Evolutionary conservation across 2,113 vertebrate species (phyloP), one percentile per base, ranked within the genome.

Genomic region (Amblyornis subalaris): DNA sequence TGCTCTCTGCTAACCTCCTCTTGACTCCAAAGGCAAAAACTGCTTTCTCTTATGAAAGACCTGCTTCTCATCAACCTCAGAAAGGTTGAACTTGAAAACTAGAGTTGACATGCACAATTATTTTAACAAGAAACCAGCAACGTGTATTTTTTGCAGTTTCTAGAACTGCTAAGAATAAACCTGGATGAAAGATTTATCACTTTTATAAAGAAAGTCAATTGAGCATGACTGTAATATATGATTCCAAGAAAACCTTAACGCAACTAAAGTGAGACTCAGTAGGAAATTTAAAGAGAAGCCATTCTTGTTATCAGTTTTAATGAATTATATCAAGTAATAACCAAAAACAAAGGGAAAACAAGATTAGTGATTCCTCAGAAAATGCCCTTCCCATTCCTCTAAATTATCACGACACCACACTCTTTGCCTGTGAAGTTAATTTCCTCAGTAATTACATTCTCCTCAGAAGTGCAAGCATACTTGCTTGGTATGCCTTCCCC

Each of bases 361-460:
- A 97, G 88, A 96, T 95, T 84, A 95, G 86, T 70, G 92, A 94
- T 96, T 95, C 58, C 75, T 93, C 94, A 94, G 95, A 98, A 98
- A 97, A 97, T 85, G 97, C 92, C 65, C 72, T 97, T 97, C 84
- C 89, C 78, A 80, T 88, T 95, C 74, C 85, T 95, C 84, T 96
- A 97, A 98, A 96, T 97, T 97, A 97, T 97, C 70, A 14, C 93
- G 96, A 97, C 91, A 95, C 90, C 71, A 94, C 81, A 96, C 69
- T 97, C 95, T 97, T 97, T 89, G 96, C 71, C 89, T 96, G 93
- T 94, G 94, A 97, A 97, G 95, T 96, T 98, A 98, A 98, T 98
- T 97, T 97, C 85, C 91, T 96, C 77, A 85, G 33, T 97, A 98
- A 98, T 97, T 97, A 88, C 85, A 93, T 97, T 97, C 91, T 95